Evolutionary conservation across 2,797 vertebrate genomes (phyloP), one percentile per base, ranked within the genome.

Genomic region (Petrocephalus sullivani): DNA sequence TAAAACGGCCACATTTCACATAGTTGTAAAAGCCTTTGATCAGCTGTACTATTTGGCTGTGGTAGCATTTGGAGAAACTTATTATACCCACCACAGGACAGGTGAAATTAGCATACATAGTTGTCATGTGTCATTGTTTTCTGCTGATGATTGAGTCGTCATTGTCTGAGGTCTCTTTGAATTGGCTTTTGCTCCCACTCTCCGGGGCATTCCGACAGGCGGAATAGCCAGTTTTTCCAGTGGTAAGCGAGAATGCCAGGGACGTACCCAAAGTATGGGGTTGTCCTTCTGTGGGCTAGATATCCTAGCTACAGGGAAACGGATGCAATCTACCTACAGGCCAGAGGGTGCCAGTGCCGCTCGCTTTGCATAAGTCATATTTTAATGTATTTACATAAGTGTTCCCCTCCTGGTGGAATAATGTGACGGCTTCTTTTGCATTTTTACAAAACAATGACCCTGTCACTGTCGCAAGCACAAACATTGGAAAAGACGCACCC

Each of bases 311-410:
- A n/a, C 16, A n/a, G 84, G 28, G 28, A 57, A 60, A 54, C 12
- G 28, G 9, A 58, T 0, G 2, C 54, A 8, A 6, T 85, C 49
- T 28, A 2, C 19, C 12, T 54, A n/a, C 14, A 1, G 54, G 54
- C 33, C 60, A 60, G 16, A 61, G 23, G 57, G 78, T 64, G 57
- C 21, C 61, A 67, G n/a, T 37, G 37, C 33, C 53, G 5, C 58
- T 19, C 16, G 0, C 57, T 88, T 85, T 85, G 87, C 81, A 88
- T 88, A 49, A 46, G 16, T 87, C 57, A 28, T 2, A 84, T 78
- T 16, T 85, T 23, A 87, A 57, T 75, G 54, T 81, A 78, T 87
- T 87, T 87, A 10, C 49, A 87, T 87, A 81, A 41, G 60, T 56
- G 86, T 41, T 87, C n/a, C 12, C 75, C 56, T 23, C 87, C 46